phyloP scores from a whole-genome alignment of 2,888 invertebrate species.

The Perithous albicinctus region DNA sequence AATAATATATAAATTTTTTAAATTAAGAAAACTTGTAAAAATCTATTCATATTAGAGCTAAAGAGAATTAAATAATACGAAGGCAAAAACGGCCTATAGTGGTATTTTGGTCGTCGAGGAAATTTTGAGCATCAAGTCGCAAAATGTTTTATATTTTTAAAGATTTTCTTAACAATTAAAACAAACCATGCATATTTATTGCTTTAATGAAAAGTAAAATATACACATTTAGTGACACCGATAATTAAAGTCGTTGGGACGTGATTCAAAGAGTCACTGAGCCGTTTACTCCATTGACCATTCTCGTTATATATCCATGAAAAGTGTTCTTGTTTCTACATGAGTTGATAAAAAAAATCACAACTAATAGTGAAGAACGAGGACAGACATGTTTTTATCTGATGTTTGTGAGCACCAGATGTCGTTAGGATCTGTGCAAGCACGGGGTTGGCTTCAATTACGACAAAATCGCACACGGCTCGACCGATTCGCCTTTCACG shows the following conservation, averaged over 20 bases:
- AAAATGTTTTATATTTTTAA: too few relatives aligned
- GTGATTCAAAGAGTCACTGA: background rate
- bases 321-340: background rate
- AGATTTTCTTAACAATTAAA: too few relatives aligned
- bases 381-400: background rate
- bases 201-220: too few relatives aligned
- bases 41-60: background rate
- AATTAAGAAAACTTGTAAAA: background rate
- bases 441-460: constrained; percentile 28
- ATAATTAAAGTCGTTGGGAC: background rate
- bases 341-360: background rate
- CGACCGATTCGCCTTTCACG: background rate
- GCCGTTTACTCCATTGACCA: background rate
- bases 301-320: background rate
- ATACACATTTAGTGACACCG: background rate
- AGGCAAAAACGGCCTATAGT: background rate
- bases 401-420: background rate
- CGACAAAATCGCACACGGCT: constrained; percentile 24
- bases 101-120: too few relatives aligned
- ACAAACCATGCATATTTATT: too few relatives aligned
- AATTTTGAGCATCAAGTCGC: too few relatives aligned
- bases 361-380: background rate
- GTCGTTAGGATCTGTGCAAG: background rate
- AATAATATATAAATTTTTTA: background rate
- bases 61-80: background rate